Evolutionary conservation across 2,113 vertebrate species (phyloP).

Genomic region (Ciconia maguari): DNA sequence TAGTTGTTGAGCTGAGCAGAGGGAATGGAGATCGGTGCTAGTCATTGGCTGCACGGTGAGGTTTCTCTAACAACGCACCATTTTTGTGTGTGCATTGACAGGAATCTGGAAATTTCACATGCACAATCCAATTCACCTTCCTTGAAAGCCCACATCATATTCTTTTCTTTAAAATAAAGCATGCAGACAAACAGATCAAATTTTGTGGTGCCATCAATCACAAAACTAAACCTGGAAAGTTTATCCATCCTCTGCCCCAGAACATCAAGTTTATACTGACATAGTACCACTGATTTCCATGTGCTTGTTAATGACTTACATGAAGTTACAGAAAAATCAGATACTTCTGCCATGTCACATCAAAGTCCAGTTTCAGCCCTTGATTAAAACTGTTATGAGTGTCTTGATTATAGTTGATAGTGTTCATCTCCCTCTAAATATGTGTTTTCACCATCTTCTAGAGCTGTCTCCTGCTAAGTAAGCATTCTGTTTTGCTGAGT

Average conservation of each 20-base stretch:
- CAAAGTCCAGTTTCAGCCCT: not conserved
- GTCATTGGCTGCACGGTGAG: not conserved
- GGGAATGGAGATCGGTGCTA: not conserved
- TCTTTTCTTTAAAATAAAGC: not conserved
- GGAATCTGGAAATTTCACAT: not conserved
- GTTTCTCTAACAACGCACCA: not conserved
- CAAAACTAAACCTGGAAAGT: not conserved
- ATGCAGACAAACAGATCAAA: not conserved
- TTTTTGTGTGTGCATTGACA: not conserved
- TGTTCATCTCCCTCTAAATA: not conserved
- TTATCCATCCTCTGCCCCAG: not conserved
- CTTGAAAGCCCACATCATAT: not conserved
- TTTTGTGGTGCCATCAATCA: not conserved
- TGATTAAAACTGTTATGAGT: not conserved
- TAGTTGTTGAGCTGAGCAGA: not conserved
- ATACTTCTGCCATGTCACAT: not conserved
- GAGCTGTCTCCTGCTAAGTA: constrained; percentile 1
- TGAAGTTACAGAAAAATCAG: not conserved
- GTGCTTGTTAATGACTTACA: not conserved
- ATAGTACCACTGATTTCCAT: not conserved
- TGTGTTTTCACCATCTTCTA: not conserved
- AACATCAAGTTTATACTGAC: not conserved
- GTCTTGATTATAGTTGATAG: not conserved
- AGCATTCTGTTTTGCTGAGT: constrained; percentile 35
- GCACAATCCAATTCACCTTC: not conserved